Evolutionary conservation across 2,113 vertebrate genomes (phyloP).

Genomic region (Hemicordylus capensis): DNA sequence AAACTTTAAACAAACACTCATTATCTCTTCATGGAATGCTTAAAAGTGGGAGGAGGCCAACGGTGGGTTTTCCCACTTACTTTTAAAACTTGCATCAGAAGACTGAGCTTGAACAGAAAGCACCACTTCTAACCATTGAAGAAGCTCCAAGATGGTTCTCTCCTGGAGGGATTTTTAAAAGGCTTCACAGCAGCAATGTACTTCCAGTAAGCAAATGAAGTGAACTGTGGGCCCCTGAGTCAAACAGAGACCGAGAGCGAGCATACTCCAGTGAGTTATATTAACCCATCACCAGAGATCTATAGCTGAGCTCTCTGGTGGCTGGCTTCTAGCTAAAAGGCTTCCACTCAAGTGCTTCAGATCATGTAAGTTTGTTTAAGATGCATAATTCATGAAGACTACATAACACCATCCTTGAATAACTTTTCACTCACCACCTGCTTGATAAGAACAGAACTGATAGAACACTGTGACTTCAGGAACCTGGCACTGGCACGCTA

Average conservation of each 20-base stretch:
- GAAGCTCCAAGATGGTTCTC: constrained; percentile 54
- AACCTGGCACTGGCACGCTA: constrained; percentile 59
- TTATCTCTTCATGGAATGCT: constrained; percentile 45
- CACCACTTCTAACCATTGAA: constrained; percentile 34
- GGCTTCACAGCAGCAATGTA: constrained; percentile 4
- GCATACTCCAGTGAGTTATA: constrained; percentile 36
- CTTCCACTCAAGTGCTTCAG: constrained; percentile 73
- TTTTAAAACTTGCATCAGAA: constrained; percentile 38
- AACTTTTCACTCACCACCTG: constrained; percentile 70
- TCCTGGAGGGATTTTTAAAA: constrained; percentile 61
- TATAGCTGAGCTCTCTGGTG: constrained; percentile 61
- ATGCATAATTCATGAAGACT: constrained; percentile 89
- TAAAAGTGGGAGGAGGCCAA: too few species aligned
- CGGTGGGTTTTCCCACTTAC: too few species aligned
- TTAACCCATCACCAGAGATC: constrained; percentile 61
- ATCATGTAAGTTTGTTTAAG: constrained; percentile 85
- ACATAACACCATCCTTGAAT: constrained; percentile 76
- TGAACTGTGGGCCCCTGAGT: constrained; percentile 40
- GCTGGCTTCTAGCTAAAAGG: constrained; percentile 75
- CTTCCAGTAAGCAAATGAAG: constrained; percentile 57
- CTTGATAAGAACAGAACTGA: constrained; percentile 65
- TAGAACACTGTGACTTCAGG: constrained; percentile 52
- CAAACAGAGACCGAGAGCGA: constrained; percentile 23
- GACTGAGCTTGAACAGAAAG: constrained; percentile 26
- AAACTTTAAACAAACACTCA: constrained; percentile 52